Percentiles rank a stretch among this genome's conserved stretches.
These are phyloP conservation scores for Parazoanthus swiftii DNA, from an alignment of 92 coral and sea anemone genomes.

Conservation along the genomic window DNA sequence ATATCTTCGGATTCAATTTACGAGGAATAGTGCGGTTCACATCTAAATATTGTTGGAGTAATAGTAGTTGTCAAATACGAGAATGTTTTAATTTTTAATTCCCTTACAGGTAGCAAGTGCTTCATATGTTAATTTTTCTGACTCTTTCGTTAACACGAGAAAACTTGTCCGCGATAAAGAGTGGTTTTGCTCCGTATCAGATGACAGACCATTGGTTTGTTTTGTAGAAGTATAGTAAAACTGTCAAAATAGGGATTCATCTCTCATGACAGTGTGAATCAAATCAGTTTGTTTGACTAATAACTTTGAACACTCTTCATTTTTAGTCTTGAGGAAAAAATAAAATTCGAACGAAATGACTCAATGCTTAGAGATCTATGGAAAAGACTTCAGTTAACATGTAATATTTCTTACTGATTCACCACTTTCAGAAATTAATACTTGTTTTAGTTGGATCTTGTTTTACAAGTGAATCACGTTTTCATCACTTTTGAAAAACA, in stretches of 20 bases:
- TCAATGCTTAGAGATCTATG: neutral
- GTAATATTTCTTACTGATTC: too few relatives aligned
- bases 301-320: neutral
- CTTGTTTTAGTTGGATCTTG: too few relatives aligned
- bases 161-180: neutral
- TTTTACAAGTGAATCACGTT: too few relatives aligned
- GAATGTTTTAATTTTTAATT: neutral
- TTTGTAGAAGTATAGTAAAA: too few relatives aligned
- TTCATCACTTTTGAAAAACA: too few relatives aligned
- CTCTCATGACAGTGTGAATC: neutral
- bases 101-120: neutral
- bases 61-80: neutral
- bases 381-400: neutral
- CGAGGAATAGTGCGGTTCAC: neutral
- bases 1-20: neutral
- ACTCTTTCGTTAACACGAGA: constrained; percentile 6
- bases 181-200: neutral
- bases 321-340: neutral
- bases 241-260: neutral
- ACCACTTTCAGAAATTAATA: too few relatives aligned
- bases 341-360: too few relatives aligned
- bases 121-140: constrained; percentile 10
- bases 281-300: neutral
- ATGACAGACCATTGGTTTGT: neutral
- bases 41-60: neutral